Evolutionary conservation across 2,888 invertebrate genomes (phyloP).

Genomic region (Cerastoderma edule): DNA sequence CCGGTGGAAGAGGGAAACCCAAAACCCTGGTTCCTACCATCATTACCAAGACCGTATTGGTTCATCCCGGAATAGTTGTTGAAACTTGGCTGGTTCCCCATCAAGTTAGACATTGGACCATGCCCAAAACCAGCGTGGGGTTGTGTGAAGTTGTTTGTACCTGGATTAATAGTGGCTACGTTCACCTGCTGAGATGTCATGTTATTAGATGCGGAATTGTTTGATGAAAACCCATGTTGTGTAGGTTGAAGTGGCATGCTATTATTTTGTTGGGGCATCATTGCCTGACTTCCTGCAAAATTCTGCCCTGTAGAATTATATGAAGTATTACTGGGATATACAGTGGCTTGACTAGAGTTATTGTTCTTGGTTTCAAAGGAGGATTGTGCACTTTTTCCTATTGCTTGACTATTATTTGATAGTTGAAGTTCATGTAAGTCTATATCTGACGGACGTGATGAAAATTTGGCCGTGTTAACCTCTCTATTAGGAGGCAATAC

Average conservation of each 20-base stretch:
- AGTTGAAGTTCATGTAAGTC: conserved; percentile 57
- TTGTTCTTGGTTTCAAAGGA: not conserved
- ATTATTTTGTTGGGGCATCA: conserved; percentile 9
- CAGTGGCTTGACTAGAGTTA: conserved; percentile 14
- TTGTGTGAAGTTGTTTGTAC: not conserved
- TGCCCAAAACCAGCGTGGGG: conserved; percentile 11
- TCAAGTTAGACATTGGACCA: not conserved
- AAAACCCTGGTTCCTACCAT: conserved; percentile 1
- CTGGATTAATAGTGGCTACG: not conserved
- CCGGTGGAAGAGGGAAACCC: not conserved
- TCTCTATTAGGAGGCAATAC: not conserved
- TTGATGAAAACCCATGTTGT: not conserved
- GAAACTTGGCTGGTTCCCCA: conserved; percentile 16
- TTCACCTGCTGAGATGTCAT: conserved; percentile 9
- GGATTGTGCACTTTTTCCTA: not conserved
- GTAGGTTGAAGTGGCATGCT: conserved; percentile 5
- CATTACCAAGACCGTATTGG: conserved; percentile 17
- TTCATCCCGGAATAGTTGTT: conserved; percentile 10
- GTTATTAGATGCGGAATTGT: conserved; percentile 8
- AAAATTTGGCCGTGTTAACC: conserved; percentile 16
- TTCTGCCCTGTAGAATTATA: not conserved
- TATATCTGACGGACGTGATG: conserved; percentile 56
- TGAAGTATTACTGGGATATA: not conserved
- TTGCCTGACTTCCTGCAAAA: conserved; percentile 13
- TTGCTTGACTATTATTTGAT: not conserved